Base-by-base conservation (phyloP, 2,888 invertebrate species). In the Ochropacha duplaris region DNA sequence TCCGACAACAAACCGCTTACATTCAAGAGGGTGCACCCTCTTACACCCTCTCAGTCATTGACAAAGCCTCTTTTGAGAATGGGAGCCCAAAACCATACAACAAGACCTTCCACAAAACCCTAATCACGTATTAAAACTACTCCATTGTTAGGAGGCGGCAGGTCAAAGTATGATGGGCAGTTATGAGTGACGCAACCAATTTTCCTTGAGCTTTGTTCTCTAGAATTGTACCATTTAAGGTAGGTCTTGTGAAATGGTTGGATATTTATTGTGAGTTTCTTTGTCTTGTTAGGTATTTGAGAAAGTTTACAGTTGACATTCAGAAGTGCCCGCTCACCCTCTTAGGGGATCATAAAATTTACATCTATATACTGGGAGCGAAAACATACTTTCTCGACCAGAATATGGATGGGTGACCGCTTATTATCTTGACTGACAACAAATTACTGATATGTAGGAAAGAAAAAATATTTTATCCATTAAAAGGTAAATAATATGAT, bases 21-120 rank as follows among this genome's bases (percentile, higher is more conserved):
- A 61, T 62, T 56, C 58, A 57, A 63, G 65, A 44, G 54, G 54
- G 14, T 54, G 34, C 57, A 39, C 57, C 58, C 58, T 51, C 59
- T 36, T 57, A 24, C 39, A 54, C 60, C 55, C 55, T 31, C 50
- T 36, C 50, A 24, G 58, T 57, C 62, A 61, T 72, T 68, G 62
- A 72, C 52, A 58, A 58, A 61, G 56, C 50, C 68, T 63, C 65
- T 69, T 59, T 61, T 55, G 66, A 73, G 68, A 76, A 77, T 76
- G 76, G 64, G 62, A 60, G 50, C 55, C n/a, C 54, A 34, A 57
- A 36, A 68, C 76, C 73, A 71, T 52, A 12, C 44, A 28, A 22
- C 55, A 55, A 61, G 77, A 72, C 64, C 78, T 60, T 16, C n/a
- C 19, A 12, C 4, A 8, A 44, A 14, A 12, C 19, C 55, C 57